phyloP scores from a whole-genome alignment of 2,797 vertebrate species.

The Hippoglossus hippoglossus region DNA sequence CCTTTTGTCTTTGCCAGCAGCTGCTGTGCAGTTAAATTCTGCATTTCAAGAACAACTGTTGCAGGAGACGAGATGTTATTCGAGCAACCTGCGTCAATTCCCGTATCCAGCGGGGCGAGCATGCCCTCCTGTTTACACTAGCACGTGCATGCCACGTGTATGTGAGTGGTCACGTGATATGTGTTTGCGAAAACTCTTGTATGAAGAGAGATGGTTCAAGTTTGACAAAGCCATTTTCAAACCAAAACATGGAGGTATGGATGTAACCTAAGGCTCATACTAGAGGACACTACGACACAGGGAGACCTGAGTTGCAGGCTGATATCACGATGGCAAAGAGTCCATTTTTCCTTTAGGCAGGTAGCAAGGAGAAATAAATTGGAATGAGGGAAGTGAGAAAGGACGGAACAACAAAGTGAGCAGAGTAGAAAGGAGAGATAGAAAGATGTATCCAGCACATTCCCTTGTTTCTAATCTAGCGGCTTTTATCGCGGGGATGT shows the following conservation, averaged over 20 bases:
- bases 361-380: slow-evolving; percentile 40
- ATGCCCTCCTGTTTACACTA: no score
- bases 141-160: no score
- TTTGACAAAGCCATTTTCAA: not conserved
- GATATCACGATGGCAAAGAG: slow-evolving; percentile 31
- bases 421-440: slow-evolving; percentile 57
- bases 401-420: slow-evolving; percentile 53
- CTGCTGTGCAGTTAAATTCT: no score
- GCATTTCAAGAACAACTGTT: no score
- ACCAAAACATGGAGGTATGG: slow-evolving; percentile 20
- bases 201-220: no score
- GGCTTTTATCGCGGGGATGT: slow-evolving; percentile 59
- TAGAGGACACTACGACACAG: slow-evolving; percentile 30
- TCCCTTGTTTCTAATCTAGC: slow-evolving; percentile 65
- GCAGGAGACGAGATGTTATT: no score
- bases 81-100: no score
- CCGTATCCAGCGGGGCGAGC: no score
- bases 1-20: no score
- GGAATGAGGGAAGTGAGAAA: slow-evolving; percentile 44
- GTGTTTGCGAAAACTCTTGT: no score
- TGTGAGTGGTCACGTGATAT: no score
- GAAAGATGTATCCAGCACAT: slow-evolving; percentile 65
- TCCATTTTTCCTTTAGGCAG: slow-evolving; percentile 52
- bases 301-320: slow-evolving; percentile 15
- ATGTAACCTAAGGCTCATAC: slow-evolving; percentile 24